phyloP scores from a whole-genome alignment of 2,113 vertebrate species.

The Daphoenositta chrysoptera region DNA sequence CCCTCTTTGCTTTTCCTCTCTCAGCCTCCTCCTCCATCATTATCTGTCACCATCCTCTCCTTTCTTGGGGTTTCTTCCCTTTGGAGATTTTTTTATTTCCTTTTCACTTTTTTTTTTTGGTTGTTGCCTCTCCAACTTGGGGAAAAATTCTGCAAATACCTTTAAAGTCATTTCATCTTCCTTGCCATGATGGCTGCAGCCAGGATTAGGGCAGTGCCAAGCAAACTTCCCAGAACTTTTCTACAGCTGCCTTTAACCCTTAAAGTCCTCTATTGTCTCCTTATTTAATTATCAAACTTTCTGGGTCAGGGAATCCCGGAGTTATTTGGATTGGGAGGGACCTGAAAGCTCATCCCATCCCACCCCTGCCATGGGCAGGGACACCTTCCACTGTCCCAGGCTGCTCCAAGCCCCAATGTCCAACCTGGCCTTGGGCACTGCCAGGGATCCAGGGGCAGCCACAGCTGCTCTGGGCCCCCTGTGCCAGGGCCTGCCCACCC shows the following conservation, averaged over 20 bases:
- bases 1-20: neutral
- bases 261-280: fast-evolving
- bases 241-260: neutral
- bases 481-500: neutral
- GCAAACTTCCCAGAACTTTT: neutral
- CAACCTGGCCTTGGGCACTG: fast-evolving
- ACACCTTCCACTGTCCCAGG: neutral
- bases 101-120: neutral
- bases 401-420: neutral
- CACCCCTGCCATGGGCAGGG: neutral
- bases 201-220: neutral
- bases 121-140: neutral
- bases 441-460: neutral
- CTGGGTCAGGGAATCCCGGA: fast-evolving
- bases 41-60: neutral
- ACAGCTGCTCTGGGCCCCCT: neutral
- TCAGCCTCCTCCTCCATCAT: neutral
- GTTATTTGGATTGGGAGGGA: neutral
- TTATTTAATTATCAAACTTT: neutral
- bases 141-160: neutral
- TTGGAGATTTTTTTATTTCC: neutral
- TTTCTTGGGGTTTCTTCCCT: neutral
- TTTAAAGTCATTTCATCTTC: neutral
- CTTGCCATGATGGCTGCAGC: neutral
- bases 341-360: neutral